Percentiles rank a stretch among this genome's conserved stretches.
These are phyloP conservation scores for Tapera naevia DNA, from an alignment of 2,797 vertebrate genomes.

Conservation along the genomic window DNA sequence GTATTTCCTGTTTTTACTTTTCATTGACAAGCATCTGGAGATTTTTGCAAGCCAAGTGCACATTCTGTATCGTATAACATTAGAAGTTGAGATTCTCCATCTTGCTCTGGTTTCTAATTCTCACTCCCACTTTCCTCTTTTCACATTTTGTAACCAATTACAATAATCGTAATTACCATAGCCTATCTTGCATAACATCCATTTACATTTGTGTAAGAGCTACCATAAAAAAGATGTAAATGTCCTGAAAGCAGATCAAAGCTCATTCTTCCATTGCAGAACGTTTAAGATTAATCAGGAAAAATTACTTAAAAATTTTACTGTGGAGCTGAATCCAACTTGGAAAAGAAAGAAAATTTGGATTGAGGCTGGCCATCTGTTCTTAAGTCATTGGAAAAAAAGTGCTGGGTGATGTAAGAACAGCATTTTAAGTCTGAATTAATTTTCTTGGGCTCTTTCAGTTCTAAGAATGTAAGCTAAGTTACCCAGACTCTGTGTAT, in stretches of 20 bases:
- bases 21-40: conserved; percentile 9
- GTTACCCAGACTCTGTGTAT: not conserved
- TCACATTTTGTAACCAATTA: conserved; percentile 17
- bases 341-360: not conserved
- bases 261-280: conserved; percentile 10
- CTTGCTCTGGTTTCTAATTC: conserved; percentile 40
- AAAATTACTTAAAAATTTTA: conserved; percentile 19
- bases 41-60: conserved; percentile 2
- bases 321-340: not conserved
- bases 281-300: conserved; percentile 27
- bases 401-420: not conserved
- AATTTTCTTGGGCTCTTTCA: not conserved
- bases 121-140: not conserved
- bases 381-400: not conserved
- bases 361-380: conserved; percentile 8
- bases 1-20: conserved; percentile 1
- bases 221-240: conserved; percentile 20
- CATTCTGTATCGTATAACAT: not conserved
- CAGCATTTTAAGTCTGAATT: not conserved
- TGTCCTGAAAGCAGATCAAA: conserved; percentile 55
- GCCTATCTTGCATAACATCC: not conserved
- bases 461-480: not conserved
- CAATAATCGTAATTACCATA: conserved; percentile 23
- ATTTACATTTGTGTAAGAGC: conserved; percentile 33
- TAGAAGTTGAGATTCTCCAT: not conserved